A percentile compares a stretch with the other conserved stretches of the same genome.
Evolutionary conservation across 2,888 invertebrate genomes (phyloP).

Genomic region (Philereme transversata): DNA sequence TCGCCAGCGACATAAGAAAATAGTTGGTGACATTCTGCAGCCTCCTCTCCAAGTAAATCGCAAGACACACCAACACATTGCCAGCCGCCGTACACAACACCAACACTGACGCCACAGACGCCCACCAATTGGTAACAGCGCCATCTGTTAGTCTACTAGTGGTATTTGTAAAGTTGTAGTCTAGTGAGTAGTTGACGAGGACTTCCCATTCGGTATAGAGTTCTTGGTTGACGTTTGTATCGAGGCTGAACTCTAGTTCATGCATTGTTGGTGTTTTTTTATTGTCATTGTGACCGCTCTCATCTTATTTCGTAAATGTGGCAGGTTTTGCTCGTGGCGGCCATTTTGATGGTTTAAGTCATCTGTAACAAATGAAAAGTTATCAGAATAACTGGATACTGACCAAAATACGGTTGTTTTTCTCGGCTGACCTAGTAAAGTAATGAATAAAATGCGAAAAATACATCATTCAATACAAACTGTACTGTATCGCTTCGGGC

Average conservation of each 20-base stretch:
- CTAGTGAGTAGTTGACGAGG: conserved; percentile 46
- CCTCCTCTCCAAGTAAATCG: conserved; percentile 95
- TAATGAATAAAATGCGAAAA: too few species aligned
- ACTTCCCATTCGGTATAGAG: conserved; percentile 45
- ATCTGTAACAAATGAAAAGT: conserved; percentile 61
- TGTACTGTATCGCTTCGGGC: too few species aligned
- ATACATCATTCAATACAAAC: too few species aligned
- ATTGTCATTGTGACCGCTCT: conserved; percentile 64
- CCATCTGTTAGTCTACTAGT: conserved; percentile 42
- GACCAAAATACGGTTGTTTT: too few species aligned
- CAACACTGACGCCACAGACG: conserved; percentile 88
- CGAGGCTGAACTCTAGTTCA: conserved; percentile 55
- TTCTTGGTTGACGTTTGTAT: conserved; percentile 34
- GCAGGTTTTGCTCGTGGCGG: conserved; percentile 50
- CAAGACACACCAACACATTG: conserved; percentile 96
- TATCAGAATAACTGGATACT: neutral
- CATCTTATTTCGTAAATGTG: conserved; percentile 80
- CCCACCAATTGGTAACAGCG: conserved; percentile 90
- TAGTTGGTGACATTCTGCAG: conserved; percentile 99
- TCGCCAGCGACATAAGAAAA: conserved; percentile 97
- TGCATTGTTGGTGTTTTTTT: conserved; percentile 65
- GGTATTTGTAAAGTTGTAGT: conserved; percentile 49
- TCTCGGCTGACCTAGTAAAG: too few species aligned
- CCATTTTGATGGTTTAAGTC: conserved; percentile 51
- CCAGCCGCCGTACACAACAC: conserved; percentile 95